These are phyloP conservation scores for Clunio marinus DNA, from an alignment of 2,888 invertebrate genomes.

Conservation along the genomic window DNA sequence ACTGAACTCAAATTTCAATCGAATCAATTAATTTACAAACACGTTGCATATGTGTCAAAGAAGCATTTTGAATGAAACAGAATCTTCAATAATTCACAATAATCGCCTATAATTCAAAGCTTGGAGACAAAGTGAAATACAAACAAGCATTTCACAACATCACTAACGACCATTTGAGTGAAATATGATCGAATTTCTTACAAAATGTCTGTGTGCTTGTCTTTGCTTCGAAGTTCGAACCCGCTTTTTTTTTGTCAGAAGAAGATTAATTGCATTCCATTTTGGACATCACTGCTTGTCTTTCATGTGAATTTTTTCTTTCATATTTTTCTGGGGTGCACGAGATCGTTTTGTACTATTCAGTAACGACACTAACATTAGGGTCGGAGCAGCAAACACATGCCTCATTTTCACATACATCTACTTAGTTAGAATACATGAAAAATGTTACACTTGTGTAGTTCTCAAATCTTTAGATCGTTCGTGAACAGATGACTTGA, in stretches of 20 bases:
- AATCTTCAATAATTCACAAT: neutral
- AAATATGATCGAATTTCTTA: constrained; percentile 7
- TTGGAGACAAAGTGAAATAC: no score
- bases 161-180: constrained; percentile 6
- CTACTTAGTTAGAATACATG: neutral
- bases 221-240: no score
- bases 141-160: neutral
- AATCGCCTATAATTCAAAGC: no score
- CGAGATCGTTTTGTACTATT: neutral
- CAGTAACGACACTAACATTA: neutral
- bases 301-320: neutral
- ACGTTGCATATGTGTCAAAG: neutral
- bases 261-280: constrained; percentile 4
- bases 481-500: no score
- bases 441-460: constrained; percentile 5
- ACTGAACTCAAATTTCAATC: neutral
- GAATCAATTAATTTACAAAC: neutral
- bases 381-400: neutral
- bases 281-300: neutral
- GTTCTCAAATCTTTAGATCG: no score
- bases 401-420: neutral
- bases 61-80: neutral
- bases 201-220: no score
- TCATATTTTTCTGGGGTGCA: neutral
- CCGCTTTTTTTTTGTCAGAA: neutral